A percentile compares a stretch with the other conserved stretches of the same genome.
Conservation (phyloP, 2,113 vertebrate genomes). For the Elachura formosa region DNA sequence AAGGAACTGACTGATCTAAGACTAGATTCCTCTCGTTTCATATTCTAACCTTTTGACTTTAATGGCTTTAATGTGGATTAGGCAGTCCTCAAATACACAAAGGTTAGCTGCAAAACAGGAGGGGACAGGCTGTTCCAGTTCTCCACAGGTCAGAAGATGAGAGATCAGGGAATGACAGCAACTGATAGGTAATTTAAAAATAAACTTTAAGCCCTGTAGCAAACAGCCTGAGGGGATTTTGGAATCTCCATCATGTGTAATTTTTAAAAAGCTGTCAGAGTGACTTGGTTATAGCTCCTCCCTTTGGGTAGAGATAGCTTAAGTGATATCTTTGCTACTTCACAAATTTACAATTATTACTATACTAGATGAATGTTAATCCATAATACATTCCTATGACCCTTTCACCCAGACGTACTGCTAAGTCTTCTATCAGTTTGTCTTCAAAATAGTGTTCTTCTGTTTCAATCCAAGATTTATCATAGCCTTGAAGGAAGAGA, state of each 20-base stretch:
- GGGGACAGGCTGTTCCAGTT: neutral
- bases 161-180: neutral
- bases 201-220: neutral
- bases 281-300: neutral
- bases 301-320: neutral
- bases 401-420: slow-evolving; percentile 71
- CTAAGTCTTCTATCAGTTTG: slow-evolving; percentile 94
- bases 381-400: neutral
- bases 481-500: slow-evolving; percentile 95
- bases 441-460: slow-evolving; percentile 98
- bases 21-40: neutral
- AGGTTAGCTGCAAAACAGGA: neutral
- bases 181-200: neutral
- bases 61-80: neutral
- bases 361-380: neutral
- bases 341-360: neutral
- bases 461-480: slow-evolving; percentile 96
- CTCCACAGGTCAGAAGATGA: neutral
- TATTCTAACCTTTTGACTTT: neutral
- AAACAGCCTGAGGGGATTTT: neutral
- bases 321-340: neutral
- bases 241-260: neutral
- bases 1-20: neutral
- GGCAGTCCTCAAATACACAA: neutral
- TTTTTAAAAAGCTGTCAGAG: neutral